Evolutionary conservation across 2,888 invertebrate genomes (phyloP).

Genomic region (Dermolepida albohirtum): DNA sequence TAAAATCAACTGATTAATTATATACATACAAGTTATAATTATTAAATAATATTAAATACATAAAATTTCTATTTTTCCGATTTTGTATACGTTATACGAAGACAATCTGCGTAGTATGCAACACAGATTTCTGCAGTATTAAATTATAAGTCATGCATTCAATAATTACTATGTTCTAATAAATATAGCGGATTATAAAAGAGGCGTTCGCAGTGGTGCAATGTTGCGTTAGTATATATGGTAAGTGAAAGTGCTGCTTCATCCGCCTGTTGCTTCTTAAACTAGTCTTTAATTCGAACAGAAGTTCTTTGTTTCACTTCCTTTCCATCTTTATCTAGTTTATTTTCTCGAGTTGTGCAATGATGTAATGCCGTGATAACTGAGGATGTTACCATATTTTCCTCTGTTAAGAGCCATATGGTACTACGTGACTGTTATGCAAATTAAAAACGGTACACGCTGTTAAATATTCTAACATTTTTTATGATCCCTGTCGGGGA

Average conservation of each 20-base stretch:
- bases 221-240: slow-evolving; percentile 24
- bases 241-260: slow-evolving; percentile 31
- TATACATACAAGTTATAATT: no score
- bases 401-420: no score
- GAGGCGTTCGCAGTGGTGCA: background rate
- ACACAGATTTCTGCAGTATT: slow-evolving; percentile 9
- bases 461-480: no score
- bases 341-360: background rate
- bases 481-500: no score
- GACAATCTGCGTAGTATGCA: background rate
- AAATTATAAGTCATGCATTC: slow-evolving; percentile 20
- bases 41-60: no score
- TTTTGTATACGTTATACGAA: no score
- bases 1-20: no score
- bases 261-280: slow-evolving; percentile 25
- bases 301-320: slow-evolving; percentile 19
- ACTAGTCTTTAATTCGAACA: slow-evolving; percentile 5
- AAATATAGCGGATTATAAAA: slow-evolving; percentile 1
- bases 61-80: no score
- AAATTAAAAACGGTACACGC: no score
- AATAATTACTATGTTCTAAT: slow-evolving; percentile 22
- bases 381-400: no score
- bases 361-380: no score
- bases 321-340: slow-evolving; percentile 12
- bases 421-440: no score